Conservation (phyloP, 2,888 invertebrate species). For the Lampropteryx suffumata region DNA sequence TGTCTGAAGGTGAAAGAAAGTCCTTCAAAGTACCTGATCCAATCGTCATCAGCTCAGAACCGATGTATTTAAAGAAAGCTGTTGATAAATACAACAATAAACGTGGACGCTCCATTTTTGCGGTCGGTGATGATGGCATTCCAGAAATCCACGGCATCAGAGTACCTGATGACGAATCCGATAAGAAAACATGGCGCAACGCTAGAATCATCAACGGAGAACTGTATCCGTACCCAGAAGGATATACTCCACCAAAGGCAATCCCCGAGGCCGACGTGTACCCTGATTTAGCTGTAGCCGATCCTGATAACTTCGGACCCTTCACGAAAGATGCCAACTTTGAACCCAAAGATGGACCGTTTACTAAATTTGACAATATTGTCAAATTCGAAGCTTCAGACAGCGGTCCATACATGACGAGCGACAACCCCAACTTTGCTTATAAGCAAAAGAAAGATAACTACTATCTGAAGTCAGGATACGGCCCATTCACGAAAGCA, state of each 20-base stretch:
- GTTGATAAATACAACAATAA: slow-evolving; percentile 79
- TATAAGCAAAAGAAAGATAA: slow-evolving; percentile 73
- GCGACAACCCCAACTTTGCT: slow-evolving; percentile 60
- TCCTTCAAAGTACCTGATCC: slow-evolving; percentile 85
- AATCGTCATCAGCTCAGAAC: slow-evolving; percentile 86
- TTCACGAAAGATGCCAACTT: slow-evolving; percentile 85
- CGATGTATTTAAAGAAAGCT: slow-evolving; percentile 81
- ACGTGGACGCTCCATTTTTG: slow-evolving; percentile 85
- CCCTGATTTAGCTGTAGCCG: slow-evolving; percentile 62
- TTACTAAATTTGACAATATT: slow-evolving; percentile 83
- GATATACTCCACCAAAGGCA: slow-evolving; percentile 85
- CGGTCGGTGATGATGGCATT: slow-evolving; percentile 87
- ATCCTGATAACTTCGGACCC: slow-evolving; percentile 79
- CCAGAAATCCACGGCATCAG: slow-evolving; percentile 92
- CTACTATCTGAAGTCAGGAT: slow-evolving; percentile 70
- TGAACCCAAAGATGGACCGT: slow-evolving; percentile 81
- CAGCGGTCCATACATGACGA: slow-evolving; percentile 62
- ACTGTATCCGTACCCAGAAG: slow-evolving; percentile 88
- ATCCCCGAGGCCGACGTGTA: slow-evolving; percentile 82
- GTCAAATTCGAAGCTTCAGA: slow-evolving; percentile 68
- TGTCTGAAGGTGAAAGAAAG: slow-evolving; percentile 73
- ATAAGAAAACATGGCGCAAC: slow-evolving; percentile 93
- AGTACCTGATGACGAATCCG: slow-evolving; percentile 92
- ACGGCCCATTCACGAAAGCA: slow-evolving; percentile 85
- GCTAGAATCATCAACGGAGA: slow-evolving; percentile 94